Percentiles rank a stretch among this genome's conserved stretches.
phyloP scores from a whole-genome alignment of 2,113 vertebrate genomes.

The Anhinga anhinga region DNA sequence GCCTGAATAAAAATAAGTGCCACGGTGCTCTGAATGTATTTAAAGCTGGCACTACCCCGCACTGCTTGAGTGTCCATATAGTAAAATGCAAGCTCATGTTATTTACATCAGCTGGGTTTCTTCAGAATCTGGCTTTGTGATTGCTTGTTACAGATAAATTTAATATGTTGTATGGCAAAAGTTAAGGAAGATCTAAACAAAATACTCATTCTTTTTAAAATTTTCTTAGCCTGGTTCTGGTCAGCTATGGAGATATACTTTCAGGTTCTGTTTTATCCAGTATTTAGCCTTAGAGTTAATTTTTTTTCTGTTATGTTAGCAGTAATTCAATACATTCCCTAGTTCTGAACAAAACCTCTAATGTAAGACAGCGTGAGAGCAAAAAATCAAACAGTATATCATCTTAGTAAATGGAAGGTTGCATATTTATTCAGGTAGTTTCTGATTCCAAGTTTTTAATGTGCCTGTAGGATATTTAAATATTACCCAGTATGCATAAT shows the following conservation, averaged over 20 bases:
- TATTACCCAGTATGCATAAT: not conserved
- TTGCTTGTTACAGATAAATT: not conserved
- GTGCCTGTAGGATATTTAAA: not conserved
- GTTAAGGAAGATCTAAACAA: not conserved
- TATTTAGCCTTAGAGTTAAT: not conserved
- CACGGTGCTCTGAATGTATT: not conserved
- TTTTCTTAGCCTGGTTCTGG: not conserved
- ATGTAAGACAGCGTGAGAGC: fast-evolving
- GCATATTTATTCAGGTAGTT: not conserved
- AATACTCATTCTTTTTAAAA: not conserved
- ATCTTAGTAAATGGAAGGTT: not conserved
- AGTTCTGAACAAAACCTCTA: not conserved
- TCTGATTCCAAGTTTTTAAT: not conserved
- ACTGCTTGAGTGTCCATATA: not conserved
- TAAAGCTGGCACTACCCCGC: not conserved
- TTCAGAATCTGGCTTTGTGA: not conserved
- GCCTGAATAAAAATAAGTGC: not conserved
- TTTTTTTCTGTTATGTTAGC: not conserved
- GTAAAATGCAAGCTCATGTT: not conserved
- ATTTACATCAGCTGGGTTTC: not conserved
- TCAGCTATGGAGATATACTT: not conserved
- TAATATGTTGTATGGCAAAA: not conserved
- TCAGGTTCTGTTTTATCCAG: not conserved
- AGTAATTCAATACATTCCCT: not conserved
- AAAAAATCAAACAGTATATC: not conserved